Conservation (phyloP, 2,888 invertebrate genomes). For the Caenorhabditis sinica region DNA sequence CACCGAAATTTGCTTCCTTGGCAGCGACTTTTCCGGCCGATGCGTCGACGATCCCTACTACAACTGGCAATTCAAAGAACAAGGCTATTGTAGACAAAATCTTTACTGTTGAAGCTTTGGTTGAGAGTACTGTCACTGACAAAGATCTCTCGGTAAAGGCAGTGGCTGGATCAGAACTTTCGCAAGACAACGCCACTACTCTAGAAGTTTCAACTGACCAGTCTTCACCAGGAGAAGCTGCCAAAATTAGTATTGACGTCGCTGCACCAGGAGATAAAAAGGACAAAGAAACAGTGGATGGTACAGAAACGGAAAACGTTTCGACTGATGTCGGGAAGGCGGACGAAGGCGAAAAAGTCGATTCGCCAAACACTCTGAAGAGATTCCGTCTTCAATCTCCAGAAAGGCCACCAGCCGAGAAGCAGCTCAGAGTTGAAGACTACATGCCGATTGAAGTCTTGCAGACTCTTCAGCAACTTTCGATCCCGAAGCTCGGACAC, state of each 20-base stretch:
- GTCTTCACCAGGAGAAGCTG: too few relatives aligned
- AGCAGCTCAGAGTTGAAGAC: slow-evolving; percentile 5
- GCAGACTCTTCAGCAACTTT: slow-evolving; percentile 32
- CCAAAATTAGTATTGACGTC: too few relatives aligned
- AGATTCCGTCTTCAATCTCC: neutral
- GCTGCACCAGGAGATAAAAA: too few relatives aligned
- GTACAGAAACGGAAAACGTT: neutral
- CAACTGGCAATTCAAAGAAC: too few relatives aligned
- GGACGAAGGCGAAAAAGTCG: neutral
- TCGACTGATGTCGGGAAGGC: neutral
- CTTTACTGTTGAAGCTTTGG: too few relatives aligned
- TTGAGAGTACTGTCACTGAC: too few relatives aligned
- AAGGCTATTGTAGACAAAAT: too few relatives aligned
- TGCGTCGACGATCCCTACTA: too few relatives aligned
- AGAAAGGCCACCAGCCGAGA: slow-evolving; percentile 9
- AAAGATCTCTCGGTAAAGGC: neutral
- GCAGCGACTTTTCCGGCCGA: too few relatives aligned
- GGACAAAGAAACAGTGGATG: neutral
- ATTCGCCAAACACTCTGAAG: neutral
- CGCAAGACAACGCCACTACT: neutral
- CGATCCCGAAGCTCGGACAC: slow-evolving; percentile 16
- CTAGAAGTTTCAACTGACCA: too few relatives aligned
- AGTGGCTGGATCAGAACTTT: neutral
- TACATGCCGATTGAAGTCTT: slow-evolving; percentile 25
- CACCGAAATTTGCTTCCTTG: too few relatives aligned